Percentiles rank a stretch among this genome's conserved stretches.
phyloP scores from a whole-genome alignment of 2,797 vertebrate species.

The Prunella strophiata region DNA sequence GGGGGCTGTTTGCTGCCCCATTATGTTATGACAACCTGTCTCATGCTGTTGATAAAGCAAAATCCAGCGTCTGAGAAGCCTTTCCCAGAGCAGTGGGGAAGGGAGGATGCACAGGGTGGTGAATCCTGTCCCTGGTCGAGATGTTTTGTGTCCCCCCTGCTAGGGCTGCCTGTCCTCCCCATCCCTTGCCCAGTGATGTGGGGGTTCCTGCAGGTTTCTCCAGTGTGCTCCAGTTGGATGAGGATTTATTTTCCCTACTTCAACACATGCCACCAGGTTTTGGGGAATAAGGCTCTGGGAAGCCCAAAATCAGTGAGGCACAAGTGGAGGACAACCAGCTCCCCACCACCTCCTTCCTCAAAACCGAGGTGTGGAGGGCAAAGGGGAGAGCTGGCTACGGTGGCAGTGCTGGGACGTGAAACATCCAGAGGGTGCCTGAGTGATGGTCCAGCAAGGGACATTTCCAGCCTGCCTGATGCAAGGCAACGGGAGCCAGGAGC shows the following conservation, averaged over 20 bases:
- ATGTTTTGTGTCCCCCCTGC: background rate
- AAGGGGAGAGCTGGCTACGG: background rate
- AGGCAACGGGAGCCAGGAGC: rapidly evolving
- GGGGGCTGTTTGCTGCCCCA: background rate
- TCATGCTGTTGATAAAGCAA: background rate
- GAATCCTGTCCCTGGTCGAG: background rate
- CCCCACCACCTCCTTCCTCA: background rate
- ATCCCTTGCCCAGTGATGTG: rapidly evolving
- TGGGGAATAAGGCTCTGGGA: background rate
- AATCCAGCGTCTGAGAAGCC: background rate
- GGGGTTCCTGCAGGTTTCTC: background rate
- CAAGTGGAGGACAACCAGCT: background rate
- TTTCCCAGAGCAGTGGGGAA: background rate
- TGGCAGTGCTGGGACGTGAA: background rate
- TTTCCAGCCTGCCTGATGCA: background rate
- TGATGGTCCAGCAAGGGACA: background rate
- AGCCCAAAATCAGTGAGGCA: background rate
- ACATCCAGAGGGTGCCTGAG: background rate
- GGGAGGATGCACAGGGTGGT: background rate
- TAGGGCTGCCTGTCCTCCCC: background rate
- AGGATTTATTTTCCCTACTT: background rate
- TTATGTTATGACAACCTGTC: background rate
- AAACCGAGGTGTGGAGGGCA: background rate
- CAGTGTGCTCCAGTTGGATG: background rate
- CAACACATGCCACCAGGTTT: background rate